These are phyloP conservation scores for Adoxophyes honmai DNA, from an alignment of 1,140 invertebrate species.

Conservation along the genomic window DNA sequence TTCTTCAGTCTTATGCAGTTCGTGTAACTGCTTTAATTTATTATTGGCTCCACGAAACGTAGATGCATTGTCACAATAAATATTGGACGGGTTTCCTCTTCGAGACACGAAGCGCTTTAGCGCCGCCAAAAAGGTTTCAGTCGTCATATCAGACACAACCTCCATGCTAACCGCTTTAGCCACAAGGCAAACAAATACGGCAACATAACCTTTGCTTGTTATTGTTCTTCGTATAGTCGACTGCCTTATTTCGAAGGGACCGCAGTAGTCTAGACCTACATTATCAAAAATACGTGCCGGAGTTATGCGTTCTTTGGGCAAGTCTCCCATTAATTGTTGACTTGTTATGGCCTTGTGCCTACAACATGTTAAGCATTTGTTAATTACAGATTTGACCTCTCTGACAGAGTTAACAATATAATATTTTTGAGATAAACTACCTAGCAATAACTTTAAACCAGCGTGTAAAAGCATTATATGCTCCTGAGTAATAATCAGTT, in stretches of 20 bases:
- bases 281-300: slow-evolving; percentile 39
- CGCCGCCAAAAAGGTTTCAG: slow-evolving; percentile 13
- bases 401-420: slow-evolving; percentile 19
- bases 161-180: slow-evolving; percentile 31
- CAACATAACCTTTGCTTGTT: slow-evolving; percentile 30
- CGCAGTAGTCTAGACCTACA: slow-evolving; percentile 60
- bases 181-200: slow-evolving; percentile 32
- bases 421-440: slow-evolving; percentile 21
- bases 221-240: slow-evolving; percentile 21
- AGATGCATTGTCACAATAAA: slow-evolving; percentile 14
- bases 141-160: slow-evolving; percentile 29
- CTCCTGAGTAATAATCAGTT: slow-evolving; percentile 28
- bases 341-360: slow-evolving; percentile 20
- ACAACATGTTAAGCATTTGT: slow-evolving; percentile 34
- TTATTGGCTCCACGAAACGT: slow-evolving; percentile 16
- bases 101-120: slow-evolving; percentile 15
- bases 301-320: slow-evolving; percentile 30
- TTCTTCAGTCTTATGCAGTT: background rate
- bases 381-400: slow-evolving; percentile 22
- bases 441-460: slow-evolving; percentile 26
- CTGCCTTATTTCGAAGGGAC: slow-evolving; percentile 38
- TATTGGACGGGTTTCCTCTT: slow-evolving; percentile 13
- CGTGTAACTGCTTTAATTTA: slow-evolving; percentile 12
- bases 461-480: slow-evolving; percentile 32
- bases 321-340: slow-evolving; percentile 38